Conservation (phyloP, 1,140 invertebrate genomes). For the Babylonia areolata region DNA sequence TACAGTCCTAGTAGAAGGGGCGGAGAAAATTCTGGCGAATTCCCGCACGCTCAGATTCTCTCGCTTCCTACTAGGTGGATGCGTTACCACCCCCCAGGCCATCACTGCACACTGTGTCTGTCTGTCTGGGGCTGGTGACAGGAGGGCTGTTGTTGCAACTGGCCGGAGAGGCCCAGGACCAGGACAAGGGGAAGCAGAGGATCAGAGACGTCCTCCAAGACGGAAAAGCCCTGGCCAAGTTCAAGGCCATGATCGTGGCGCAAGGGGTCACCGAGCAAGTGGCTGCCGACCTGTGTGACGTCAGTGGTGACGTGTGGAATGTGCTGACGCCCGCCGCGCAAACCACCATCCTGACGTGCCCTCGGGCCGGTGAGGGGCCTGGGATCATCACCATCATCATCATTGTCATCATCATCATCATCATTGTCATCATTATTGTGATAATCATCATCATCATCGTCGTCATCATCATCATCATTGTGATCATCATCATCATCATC, state of each 20-base stretch:
- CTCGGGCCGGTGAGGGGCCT: constrained; percentile 55
- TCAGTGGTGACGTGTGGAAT: constrained; percentile 61
- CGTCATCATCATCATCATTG: no score
- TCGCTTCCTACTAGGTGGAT: no score
- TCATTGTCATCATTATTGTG: no score
- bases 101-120: background rate
- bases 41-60: no score
- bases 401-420: no score
- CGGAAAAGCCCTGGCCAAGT: constrained; percentile 77
- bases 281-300: constrained; percentile 75
- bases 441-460: no score
- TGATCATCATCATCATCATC: no score
- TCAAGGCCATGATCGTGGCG: constrained; percentile 76
- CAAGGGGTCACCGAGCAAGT: constrained; percentile 76
- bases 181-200: constrained; percentile 68
- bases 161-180: constrained; percentile 54
- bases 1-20: no score
- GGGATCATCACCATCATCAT: no score
- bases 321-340: constrained; percentile 73
- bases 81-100: background rate
- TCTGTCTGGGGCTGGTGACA: constrained; percentile 50
- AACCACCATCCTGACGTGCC: constrained; percentile 60
- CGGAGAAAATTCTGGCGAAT: no score
- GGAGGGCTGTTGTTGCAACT: constrained; percentile 76
- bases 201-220: constrained; percentile 73